phyloP scores from a whole-genome alignment of 2,113 vertebrate genomes.

The Vimba vimba region DNA sequence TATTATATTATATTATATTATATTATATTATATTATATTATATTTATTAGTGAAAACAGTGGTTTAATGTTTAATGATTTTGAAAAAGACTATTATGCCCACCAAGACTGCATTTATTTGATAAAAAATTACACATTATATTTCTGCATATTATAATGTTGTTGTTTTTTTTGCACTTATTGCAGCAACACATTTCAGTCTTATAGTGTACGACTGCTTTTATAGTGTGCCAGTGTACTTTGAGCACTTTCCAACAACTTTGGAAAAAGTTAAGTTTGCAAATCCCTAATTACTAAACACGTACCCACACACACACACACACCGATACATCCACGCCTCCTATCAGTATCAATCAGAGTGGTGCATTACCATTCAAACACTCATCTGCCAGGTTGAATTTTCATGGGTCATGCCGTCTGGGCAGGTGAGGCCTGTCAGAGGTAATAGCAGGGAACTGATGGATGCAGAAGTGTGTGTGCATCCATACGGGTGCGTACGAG shows the following conservation, averaged over 20 bases:
- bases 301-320: constrained; percentile 33
- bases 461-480: constrained; percentile 64
- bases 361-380: constrained; percentile 68
- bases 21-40: neutral
- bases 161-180: neutral
- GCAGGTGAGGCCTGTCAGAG: constrained; percentile 77
- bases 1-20: no score
- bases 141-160: neutral
- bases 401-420: constrained; percentile 76
- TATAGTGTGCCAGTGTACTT: neutral
- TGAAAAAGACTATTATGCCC: neutral
- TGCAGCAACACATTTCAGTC: constrained; percentile 12
- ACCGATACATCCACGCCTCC: constrained; percentile 39
- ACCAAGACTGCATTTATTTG: neutral
- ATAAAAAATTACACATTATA: neutral
- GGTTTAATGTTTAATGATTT: neutral
- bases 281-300: constrained; percentile 23
- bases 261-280: constrained; percentile 54
- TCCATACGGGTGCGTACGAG: constrained; percentile 56
- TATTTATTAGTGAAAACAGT: neutral
- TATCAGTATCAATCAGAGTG: constrained; percentile 60
- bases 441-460: constrained; percentile 80
- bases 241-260: constrained; percentile 50
- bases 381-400: constrained; percentile 70
- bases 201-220: neutral